A percentile compares a stretch with the other conserved stretches of the same genome.
Conservation (phyloP, 2,888 invertebrate genomes). For the Drosophila histrio region DNA sequence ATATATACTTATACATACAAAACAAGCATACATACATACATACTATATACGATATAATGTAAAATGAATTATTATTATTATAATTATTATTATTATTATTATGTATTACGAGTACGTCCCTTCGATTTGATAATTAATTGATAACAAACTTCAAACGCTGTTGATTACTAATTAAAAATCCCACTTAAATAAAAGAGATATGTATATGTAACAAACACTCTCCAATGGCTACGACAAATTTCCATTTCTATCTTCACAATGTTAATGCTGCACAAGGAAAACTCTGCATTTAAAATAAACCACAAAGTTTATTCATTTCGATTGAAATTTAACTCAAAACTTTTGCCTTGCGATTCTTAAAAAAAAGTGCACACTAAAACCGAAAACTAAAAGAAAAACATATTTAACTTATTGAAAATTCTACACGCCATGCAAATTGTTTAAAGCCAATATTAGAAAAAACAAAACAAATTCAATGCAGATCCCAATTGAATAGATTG, state of each 20-base stretch:
- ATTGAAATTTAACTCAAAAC: constrained; percentile 24
- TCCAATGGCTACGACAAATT: constrained; percentile 47
- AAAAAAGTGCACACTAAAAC: constrained; percentile 22
- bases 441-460: constrained; percentile 48
- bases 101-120: constrained; percentile 61
- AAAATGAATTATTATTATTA: constrained; percentile 50
- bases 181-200: constrained; percentile 55
- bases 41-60: constrained; percentile 59
- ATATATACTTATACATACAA: constrained; percentile 38
- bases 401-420: constrained; percentile 33
- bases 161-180: constrained; percentile 63
- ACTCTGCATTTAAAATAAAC: constrained; percentile 78
- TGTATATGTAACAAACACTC: constrained; percentile 45
- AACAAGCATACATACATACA: constrained; percentile 36
- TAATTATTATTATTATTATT: constrained; percentile 52
- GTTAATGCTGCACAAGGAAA: constrained; percentile 81
- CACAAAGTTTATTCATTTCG: constrained; percentile 59
- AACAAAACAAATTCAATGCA: constrained; percentile 27
- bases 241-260: constrained; percentile 71
- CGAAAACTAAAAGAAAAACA: constrained; percentile 9
- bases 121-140: constrained; percentile 61
- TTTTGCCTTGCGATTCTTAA: constrained; percentile 62
- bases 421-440: constrained; percentile 45
- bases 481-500: constrained; percentile 42
- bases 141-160: constrained; percentile 55